Percentiles rank a stretch among this genome's conserved stretches.
Evolutionary conservation across 2,888 invertebrate genomes (phyloP).

Genomic region (Isotomurus palustris): DNA sequence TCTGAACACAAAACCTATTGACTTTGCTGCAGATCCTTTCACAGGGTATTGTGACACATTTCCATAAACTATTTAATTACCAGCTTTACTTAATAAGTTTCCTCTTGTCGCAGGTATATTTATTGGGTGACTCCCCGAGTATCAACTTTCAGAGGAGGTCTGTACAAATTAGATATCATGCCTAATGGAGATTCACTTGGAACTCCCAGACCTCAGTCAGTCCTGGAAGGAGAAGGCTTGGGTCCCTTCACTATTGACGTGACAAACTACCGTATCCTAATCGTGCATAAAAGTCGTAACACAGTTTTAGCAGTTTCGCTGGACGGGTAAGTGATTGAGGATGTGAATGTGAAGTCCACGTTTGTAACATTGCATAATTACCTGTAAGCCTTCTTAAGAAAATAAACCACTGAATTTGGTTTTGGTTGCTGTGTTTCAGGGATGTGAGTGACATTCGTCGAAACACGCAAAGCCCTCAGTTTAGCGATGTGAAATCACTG

Average conservation of each 20-base stretch:
- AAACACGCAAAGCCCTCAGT: constrained; percentile 70
- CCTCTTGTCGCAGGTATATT: constrained; percentile 30
- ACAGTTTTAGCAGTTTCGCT: constrained; percentile 75
- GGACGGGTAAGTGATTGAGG: constrained; percentile 74
- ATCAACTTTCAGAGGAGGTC: constrained; percentile 20
- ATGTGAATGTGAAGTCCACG: not conserved
- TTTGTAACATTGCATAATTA: not conserved
- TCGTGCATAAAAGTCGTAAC: constrained; percentile 68
- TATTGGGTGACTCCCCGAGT: constrained; percentile 42
- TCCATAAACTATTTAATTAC: constrained; percentile 30
- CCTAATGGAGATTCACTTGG: constrained; percentile 12
- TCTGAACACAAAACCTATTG: constrained; percentile 65
- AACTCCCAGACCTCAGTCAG: constrained; percentile 31
- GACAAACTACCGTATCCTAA: constrained; percentile 70
- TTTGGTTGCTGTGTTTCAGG: too few species aligned
- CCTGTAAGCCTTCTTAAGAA: too few species aligned
- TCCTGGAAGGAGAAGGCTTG: constrained; percentile 62
- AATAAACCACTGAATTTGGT: too few species aligned
- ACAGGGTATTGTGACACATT: constrained; percentile 70
- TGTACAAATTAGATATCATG: constrained; percentile 35
- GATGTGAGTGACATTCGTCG: constrained; percentile 65
- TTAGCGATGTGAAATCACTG: constrained; percentile 68
- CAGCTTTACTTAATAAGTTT: not conserved
- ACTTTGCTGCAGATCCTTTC: constrained; percentile 85
- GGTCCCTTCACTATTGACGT: constrained; percentile 80